phyloP scores from a whole-genome alignment of 1,140 invertebrate genomes.

The Drosophila elegans region DNA sequence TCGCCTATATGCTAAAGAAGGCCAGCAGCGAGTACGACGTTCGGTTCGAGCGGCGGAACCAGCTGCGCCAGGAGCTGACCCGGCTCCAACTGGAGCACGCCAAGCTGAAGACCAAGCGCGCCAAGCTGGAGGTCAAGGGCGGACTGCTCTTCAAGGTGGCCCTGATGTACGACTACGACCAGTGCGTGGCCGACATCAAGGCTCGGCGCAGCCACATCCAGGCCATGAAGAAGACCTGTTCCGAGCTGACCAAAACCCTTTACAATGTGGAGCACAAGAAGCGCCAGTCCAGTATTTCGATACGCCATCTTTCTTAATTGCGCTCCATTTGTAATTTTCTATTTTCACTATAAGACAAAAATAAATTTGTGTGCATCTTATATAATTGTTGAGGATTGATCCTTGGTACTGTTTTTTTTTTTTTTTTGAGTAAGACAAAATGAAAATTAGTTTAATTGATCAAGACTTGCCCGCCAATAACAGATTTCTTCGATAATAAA shows the following conservation, averaged over 20 bases:
- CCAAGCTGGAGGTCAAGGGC: constrained; percentile 16
- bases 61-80: constrained; percentile 21
- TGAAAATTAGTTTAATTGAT: too few species aligned
- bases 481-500: neutral
- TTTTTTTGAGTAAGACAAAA: too few species aligned
- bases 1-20: constrained; percentile 2
- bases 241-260: constrained; percentile 6
- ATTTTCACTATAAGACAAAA: constrained; percentile 15
- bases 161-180: constrained; percentile 38
- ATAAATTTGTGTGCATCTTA: constrained; percentile 10
- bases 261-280: neutral
- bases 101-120: constrained; percentile 12
- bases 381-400: neutral
- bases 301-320: neutral
- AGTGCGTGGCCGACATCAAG: constrained; percentile 16
- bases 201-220: neutral
- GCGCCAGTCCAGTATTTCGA: neutral
- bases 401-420: too few species aligned
- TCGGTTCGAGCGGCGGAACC: neutral
- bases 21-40: constrained; percentile 3
- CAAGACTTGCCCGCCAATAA: neutral
- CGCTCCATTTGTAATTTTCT: constrained; percentile 20
- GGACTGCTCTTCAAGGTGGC: constrained; percentile 26
- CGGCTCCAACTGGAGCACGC: constrained; percentile 13
- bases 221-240: constrained; percentile 2